These are phyloP conservation scores for Napeogenes sylphis DNA, from an alignment of 2,888 invertebrate genomes.

Conservation along the genomic window DNA sequence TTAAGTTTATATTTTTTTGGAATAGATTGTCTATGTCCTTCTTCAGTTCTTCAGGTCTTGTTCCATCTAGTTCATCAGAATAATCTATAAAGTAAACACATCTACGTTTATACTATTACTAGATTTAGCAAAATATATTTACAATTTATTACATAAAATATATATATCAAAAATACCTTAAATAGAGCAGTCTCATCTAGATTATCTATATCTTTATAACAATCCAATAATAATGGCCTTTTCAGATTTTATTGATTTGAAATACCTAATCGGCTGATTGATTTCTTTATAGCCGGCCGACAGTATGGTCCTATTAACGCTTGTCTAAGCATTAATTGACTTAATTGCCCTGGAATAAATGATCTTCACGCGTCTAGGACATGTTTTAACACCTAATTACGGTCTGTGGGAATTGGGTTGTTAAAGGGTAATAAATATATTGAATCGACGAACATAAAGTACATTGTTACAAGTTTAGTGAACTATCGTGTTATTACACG, in stretches of 20 bases:
- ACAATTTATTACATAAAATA: no score
- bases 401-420: conserved; percentile 57
- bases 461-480: not conserved
- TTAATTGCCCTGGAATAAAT: conserved; percentile 68
- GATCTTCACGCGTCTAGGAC: conserved; percentile 65
- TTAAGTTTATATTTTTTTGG: no score
- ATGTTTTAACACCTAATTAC: conserved; percentile 72
- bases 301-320: conserved; percentile 63
- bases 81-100: not conserved
- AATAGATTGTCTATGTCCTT: not conserved
- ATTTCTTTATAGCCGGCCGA: conserved; percentile 73
- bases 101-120: not conserved
- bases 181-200: conserved; percentile 42
- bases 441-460: not conserved
- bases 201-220: conserved; percentile 40
- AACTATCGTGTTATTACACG: not conserved
- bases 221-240: conserved; percentile 56
- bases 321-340: conserved; percentile 68
- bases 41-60: no score
- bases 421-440: conserved; percentile 11
- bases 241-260: conserved; percentile 76
- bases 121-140: no score
- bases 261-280: conserved; percentile 76
- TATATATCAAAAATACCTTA: no score
- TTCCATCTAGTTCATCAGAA: no score